These are phyloP conservation scores for Rhynchonycteris naso DNA, from an alignment of 2,797 vertebrate species.

Conservation along the genomic window DNA sequence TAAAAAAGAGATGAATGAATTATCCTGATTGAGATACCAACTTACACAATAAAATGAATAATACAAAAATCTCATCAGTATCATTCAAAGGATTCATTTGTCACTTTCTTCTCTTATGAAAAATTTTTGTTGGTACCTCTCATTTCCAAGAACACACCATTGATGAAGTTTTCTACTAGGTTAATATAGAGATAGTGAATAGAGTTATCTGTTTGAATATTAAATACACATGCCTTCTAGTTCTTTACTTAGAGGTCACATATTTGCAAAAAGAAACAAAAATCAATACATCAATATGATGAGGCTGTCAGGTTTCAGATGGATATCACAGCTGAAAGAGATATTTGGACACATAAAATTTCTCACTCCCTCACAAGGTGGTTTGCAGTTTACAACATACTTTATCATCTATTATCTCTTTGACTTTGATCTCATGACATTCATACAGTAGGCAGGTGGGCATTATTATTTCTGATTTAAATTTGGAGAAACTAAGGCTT, in stretches of 20 bases:
- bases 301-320: neutral
- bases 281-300: constrained; percentile 46
- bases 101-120: constrained; percentile 4
- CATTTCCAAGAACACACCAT: constrained; percentile 37
- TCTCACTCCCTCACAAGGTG: neutral
- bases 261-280: constrained; percentile 56
- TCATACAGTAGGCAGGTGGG: neutral
- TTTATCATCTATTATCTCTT: neutral
- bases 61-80: neutral
- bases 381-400: neutral
- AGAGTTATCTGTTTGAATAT: constrained; percentile 40
- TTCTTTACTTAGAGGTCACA: neutral
- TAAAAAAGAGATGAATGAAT: constrained; percentile 16
- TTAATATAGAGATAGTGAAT: neutral
- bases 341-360: neutral
- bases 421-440: neutral
- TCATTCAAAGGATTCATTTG: constrained; percentile 32
- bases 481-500: neutral
- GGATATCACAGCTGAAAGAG: neutral
- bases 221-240: neutral
- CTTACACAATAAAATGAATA: constrained; percentile 30
- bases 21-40: constrained; percentile 11
- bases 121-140: constrained; percentile 1
- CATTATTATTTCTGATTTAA: neutral
- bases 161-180: constrained; percentile 50